A percentile compares a stretch with the other conserved stretches of the same genome.
These are phyloP conservation scores for Platysteira castanea DNA, from an alignment of 2,113 vertebrate species.

Conservation along the genomic window DNA sequence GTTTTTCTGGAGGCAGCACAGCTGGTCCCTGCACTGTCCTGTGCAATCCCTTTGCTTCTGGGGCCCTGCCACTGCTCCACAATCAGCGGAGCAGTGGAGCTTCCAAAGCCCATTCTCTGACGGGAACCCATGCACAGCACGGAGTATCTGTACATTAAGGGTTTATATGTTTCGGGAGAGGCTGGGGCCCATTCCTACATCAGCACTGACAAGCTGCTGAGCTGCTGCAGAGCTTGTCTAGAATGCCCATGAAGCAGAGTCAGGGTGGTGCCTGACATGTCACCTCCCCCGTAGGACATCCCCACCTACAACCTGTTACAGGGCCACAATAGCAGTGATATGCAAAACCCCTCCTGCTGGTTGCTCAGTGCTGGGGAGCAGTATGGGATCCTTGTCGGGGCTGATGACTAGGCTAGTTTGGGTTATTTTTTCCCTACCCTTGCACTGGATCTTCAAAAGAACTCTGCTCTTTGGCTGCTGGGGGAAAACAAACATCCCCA, in stretches of 20 bases:
- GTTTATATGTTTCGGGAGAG: accelerated
- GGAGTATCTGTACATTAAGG: neutral
- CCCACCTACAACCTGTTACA: neutral
- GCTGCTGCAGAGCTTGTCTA: neutral
- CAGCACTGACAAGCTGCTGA: neutral
- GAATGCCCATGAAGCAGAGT: accelerated
- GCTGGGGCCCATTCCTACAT: neutral
- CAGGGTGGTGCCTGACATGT: accelerated
- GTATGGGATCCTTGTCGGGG: accelerated
- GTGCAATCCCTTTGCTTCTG: neutral
- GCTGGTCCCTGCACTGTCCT: neutral
- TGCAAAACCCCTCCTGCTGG: neutral
- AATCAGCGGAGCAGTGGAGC: neutral
- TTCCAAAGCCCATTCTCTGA: neutral
- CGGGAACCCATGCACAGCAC: neutral
- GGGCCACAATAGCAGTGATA: neutral
- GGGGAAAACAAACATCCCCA: accelerated
- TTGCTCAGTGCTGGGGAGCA: neutral
- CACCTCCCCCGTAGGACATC: accelerated
- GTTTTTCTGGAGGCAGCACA: neutral
- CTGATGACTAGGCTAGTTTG: neutral
- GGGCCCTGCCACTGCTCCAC: accelerated
- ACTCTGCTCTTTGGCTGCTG: neutral
- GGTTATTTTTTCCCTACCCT: neutral
- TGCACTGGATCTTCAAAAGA: neutral